A percentile compares a stretch with the other conserved stretches of the same genome.
Evolutionary conservation across 2,888 invertebrate genomes (phyloP).

Genomic region (Aplocera efformata): DNA sequence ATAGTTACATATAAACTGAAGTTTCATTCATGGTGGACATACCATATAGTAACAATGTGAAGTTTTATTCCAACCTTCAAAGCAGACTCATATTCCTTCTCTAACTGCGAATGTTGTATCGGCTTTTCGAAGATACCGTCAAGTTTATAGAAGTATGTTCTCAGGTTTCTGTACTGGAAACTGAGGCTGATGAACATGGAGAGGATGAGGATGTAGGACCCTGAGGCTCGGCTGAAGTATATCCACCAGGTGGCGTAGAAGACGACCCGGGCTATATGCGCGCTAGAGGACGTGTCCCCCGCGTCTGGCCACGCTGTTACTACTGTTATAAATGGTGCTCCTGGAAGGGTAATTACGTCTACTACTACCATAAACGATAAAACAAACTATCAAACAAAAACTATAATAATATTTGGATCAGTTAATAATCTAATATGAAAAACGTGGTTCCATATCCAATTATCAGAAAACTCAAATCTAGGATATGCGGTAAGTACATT

Average conservation of each 20-base stretch:
- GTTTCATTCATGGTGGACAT: too few relatives aligned
- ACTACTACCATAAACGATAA: too few relatives aligned
- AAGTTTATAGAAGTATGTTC: slow-evolving; percentile 33
- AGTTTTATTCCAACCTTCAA: slow-evolving; percentile 48
- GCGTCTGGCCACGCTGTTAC: slow-evolving; percentile 50
- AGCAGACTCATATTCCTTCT: slow-evolving; percentile 38
- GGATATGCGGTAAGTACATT: too few relatives aligned
- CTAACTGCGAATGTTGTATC: slow-evolving; percentile 33
- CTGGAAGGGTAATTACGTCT: too few relatives aligned
- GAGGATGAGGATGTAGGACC: slow-evolving; percentile 36
- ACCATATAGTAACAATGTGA: slow-evolving; percentile 33
- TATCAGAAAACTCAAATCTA: too few relatives aligned
- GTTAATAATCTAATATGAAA: too few relatives aligned
- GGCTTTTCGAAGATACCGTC: slow-evolving; percentile 26
- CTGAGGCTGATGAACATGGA: slow-evolving; percentile 36
- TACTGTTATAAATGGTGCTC: slow-evolving; percentile 39
- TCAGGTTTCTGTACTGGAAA: slow-evolving; percentile 36
- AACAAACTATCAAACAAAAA: too few relatives aligned
- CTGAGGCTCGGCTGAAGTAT: slow-evolving; percentile 31
- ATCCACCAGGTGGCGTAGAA: slow-evolving; percentile 45
- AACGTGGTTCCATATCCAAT: too few relatives aligned
- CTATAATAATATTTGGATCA: too few relatives aligned
- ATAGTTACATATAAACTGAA: too few relatives aligned
- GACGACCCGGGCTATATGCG: slow-evolving; percentile 31
- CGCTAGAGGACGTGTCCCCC: slow-evolving; percentile 29